These are phyloP conservation scores for Tinamus major DNA, from an alignment of 2,797 vertebrate genomes.

Conservation along the genomic window DNA sequence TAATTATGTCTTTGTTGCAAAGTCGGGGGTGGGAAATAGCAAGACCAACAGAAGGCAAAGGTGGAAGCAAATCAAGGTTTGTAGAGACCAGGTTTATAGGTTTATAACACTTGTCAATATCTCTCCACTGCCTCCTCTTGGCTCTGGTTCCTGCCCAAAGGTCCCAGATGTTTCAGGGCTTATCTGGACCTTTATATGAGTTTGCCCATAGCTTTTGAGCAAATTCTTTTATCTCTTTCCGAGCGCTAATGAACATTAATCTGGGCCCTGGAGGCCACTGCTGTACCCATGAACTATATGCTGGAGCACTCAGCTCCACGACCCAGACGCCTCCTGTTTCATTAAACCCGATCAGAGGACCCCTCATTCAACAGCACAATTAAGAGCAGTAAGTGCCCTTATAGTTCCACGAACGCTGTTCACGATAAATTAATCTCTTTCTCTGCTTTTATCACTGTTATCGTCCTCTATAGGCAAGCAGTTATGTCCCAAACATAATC, in stretches of 20 bases:
- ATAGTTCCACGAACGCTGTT: not conserved
- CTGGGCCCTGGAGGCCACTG: not conserved
- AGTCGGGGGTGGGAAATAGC: not conserved
- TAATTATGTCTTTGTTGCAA: not conserved
- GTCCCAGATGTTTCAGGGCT: not conserved
- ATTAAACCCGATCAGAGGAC: not conserved
- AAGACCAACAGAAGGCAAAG: not conserved
- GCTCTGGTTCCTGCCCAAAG: not conserved
- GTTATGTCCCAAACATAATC: not conserved
- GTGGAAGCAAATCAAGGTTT: not conserved
- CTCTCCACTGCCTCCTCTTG: not conserved
- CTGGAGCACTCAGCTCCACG: not conserved
- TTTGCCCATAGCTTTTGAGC: not conserved
- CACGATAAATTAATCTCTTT: not conserved
- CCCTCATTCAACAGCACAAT: not conserved
- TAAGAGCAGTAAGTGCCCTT: not conserved
- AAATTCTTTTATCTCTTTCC: not conserved
- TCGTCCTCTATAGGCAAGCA: fast-evolving
- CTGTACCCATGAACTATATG: not conserved
- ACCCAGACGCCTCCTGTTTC: not conserved
- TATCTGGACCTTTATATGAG: not conserved
- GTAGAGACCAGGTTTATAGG: not conserved
- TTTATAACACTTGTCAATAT: not conserved
- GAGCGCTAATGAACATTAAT: not conserved
- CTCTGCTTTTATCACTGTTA: not conserved